These are phyloP conservation scores for Diploscapter pachys DNA, from an alignment of 1,140 invertebrate species.

Conservation along the genomic window DNA sequence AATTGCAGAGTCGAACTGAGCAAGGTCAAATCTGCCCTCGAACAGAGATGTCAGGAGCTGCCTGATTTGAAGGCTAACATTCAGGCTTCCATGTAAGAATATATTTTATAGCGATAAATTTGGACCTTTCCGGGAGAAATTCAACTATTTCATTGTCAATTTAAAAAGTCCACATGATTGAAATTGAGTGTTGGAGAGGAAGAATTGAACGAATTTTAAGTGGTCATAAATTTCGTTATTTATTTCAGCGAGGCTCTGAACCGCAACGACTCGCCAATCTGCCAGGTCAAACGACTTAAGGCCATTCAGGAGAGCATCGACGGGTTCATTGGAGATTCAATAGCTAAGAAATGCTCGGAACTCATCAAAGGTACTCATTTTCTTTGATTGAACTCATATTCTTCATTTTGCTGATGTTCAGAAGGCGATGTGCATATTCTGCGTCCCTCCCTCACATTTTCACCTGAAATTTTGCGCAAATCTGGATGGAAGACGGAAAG, in stretches of 20 bases:
- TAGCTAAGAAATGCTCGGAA: conserved; percentile 26
- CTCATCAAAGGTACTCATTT: conserved; percentile 12
- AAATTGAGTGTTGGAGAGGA: neutral
- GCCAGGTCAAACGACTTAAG: conserved; percentile 20
- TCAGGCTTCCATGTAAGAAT: conserved; percentile 12
- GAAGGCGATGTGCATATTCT: conserved; percentile 33
- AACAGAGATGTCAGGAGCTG: conserved; percentile 3
- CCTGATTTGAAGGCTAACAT: conserved; percentile 2
- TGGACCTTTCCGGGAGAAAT: neutral
- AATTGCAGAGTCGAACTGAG: conserved; percentile 38
- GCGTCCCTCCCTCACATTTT: conserved; percentile 16
- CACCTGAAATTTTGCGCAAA: conserved; percentile 4
- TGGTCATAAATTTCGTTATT: too few relatives aligned
- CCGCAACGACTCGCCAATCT: conserved; percentile 6
- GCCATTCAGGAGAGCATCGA: conserved; percentile 24
- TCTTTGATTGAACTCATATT: neutral
- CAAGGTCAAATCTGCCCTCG: conserved; percentile 30
- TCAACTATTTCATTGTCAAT: neutral
- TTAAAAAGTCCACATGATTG: conserved; percentile 8
- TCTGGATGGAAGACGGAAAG: conserved; percentile 22
- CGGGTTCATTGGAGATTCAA: conserved; percentile 23
- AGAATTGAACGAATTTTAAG: neutral
- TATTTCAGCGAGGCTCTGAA: conserved; percentile 1
- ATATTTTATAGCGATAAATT: conserved; percentile 17
- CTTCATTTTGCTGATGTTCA: neutral